Base-by-base conservation (phyloP, 2,113 vertebrate species). In the Melospiza georgiana region DNA sequence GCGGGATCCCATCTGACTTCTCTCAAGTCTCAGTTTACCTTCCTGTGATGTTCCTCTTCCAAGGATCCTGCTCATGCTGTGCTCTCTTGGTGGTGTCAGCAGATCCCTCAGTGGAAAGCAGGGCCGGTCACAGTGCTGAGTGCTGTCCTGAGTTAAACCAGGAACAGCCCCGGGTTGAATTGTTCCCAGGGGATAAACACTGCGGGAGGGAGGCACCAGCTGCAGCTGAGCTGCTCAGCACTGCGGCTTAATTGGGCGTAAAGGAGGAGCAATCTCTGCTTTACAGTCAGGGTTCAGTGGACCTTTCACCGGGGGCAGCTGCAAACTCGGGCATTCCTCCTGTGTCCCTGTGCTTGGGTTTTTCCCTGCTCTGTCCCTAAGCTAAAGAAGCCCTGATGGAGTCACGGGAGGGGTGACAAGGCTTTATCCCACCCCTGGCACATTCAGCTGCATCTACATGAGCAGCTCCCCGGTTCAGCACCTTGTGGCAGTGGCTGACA, bases 401-500 rank as follows among this genome's bases (percentile, higher is more conserved):
- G 69, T 21, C 33, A 3, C 0, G 0, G 57, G 37, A 25, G 31
- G 44, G 58, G 39, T 62, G 79, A 48, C 23, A 5, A 49, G 58
- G 84, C 66, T 94, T 79, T 46, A 12, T 87, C 74, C 89, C 25
- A 1, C 43, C 76, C 79, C 35, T 86, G 87, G 62, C 84, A 33
- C 48, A 0, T 66, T 72, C 1, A 4, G 35, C 77, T 58, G 46
- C 52, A 10, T 43, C 87, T 35, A 1, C 59, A 10, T 52, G 5
- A 77, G 81, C 84, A 66, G 44, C 13, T 75, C 52, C 55, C 0
- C 2, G 72, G 84, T 54, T 79, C 62, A 66, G 91, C 35, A 13
- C 84, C 87, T 84, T 57, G 76, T 72, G 91, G 89, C 80, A 55
- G 69, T 49, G 84, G 73, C 94, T 84, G 89, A 92, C 91, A 68